Evolutionary conservation across 2,113 vertebrate species (phyloP).

Genomic region (Bubo blakistoni): DNA sequence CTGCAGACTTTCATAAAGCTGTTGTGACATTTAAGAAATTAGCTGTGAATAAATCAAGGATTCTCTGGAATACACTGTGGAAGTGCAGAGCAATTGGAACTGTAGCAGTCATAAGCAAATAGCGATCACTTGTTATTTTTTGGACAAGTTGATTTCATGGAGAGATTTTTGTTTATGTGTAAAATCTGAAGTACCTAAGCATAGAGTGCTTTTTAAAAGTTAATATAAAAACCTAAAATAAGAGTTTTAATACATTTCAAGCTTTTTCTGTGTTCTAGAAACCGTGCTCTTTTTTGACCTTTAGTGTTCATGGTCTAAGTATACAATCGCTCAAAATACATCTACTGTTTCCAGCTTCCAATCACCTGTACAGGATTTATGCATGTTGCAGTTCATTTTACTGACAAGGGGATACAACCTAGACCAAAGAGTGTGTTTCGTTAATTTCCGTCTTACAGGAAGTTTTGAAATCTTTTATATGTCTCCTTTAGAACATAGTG

Average conservation of each 20-base stretch:
- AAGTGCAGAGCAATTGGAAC: not conserved
- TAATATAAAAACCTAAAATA: not conserved
- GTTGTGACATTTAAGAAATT: conserved; percentile 6
- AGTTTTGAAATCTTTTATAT: not conserved
- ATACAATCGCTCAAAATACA: not conserved
- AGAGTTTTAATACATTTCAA: not conserved
- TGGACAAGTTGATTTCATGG: not conserved
- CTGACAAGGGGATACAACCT: not conserved
- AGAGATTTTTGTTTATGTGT: not conserved
- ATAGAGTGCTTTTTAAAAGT: not conserved
- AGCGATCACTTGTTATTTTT: not conserved
- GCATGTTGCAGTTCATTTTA: not conserved
- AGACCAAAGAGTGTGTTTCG: not conserved
- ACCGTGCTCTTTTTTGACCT: not conserved
- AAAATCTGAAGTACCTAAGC: not conserved
- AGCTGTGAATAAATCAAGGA: not conserved
- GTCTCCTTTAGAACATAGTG: not conserved
- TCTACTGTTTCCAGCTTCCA: not conserved
- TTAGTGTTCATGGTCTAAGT: not conserved
- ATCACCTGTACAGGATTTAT: not conserved
- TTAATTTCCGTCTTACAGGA: not conserved
- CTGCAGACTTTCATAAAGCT: not conserved
- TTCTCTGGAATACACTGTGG: not conserved
- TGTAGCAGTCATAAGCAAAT: not conserved
- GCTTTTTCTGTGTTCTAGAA: not conserved